Base-by-base conservation (phyloP, 2,888 invertebrate genomes). In the Drosophila infuscata region DNA sequence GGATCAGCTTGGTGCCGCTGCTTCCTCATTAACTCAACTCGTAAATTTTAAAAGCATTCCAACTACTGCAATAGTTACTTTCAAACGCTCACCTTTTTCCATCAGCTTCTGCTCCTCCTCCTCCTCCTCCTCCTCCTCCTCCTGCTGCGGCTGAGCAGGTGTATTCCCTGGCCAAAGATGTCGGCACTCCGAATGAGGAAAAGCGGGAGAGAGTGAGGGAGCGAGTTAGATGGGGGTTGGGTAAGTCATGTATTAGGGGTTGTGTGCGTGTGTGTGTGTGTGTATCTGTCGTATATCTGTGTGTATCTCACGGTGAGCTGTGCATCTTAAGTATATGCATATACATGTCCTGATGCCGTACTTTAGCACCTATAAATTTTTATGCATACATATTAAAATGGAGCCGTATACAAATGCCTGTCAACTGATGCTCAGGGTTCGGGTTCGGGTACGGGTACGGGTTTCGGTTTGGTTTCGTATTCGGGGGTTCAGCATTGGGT, bases 321-420 rank as follows among this genome's bases (percentile, higher is more conserved):
- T 66, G 78, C 74, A 69, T 69, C 69, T 62, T 81, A 73, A 77
- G 77, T 81, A 63, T 78, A 77, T 78, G 73, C 73, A 78, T 78
- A 80, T 77, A 82, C 83, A 83, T 88, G 84, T 83, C 84, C 87
- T 79, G 74, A 81, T 84, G 82, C 81, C 77, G 76, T 76, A 78
- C 87, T 79, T 89, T 81, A 86, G 86, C 87, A 83, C 79, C 89
- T 81, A 86, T 86, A 88, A 83, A 88, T 88, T 90, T 83, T 76
- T 83, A 90, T 85, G 88, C 83, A 83, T 68, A 85, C 78, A 82
- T 84, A 82, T 89, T 87, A 79, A 89, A 79, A 68, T 70, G 64
- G 59, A 67, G 46, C 59, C 51, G 65, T 60, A 69, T 69, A 81
- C 67, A 72, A 78, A 68, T 78, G 66, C 72, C 72, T 80, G 78